Percentiles rank a stretch among this genome's conserved stretches.
phyloP scores from a whole-genome alignment of 2,888 invertebrate species.

The Caradrina clavipalpis region DNA sequence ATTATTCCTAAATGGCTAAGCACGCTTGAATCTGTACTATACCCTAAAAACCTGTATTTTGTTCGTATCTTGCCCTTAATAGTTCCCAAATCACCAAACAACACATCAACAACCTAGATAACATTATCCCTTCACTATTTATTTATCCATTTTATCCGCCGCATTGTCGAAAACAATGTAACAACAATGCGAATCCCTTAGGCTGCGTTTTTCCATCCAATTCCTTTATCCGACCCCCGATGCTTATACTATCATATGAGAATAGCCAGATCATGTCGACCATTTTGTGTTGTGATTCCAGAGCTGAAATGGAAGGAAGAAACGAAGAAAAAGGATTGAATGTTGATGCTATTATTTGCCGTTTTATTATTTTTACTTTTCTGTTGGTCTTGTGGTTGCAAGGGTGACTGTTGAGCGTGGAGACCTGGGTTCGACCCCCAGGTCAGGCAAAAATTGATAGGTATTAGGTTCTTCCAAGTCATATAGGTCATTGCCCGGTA shows the following conservation, averaged over 20 bases:
- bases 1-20: too few relatives aligned
- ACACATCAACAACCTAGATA: not conserved
- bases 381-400: too few relatives aligned
- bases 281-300: not conserved
- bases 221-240: conserved; percentile 19
- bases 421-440: too few relatives aligned
- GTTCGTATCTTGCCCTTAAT: too few relatives aligned
- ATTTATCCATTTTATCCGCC: conserved; percentile 37
- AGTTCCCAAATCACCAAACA: not conserved
- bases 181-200: conserved; percentile 38
- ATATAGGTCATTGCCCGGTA: too few relatives aligned
- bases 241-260: not conserved
- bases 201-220: conserved; percentile 26
- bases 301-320: not conserved
- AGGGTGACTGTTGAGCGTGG: too few relatives aligned
- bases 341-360: not conserved
- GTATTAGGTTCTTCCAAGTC: too few relatives aligned
- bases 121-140: conserved; percentile 4
- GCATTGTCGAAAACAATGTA: conserved; percentile 14
- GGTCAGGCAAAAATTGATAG: too few relatives aligned
- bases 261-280: conserved; percentile 11
- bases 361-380: too few relatives aligned
- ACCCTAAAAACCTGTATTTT: too few relatives aligned
- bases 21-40: too few relatives aligned
- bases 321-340: not conserved